Percentiles rank a stretch among this genome's conserved stretches.
These are phyloP conservation scores for Avahi laniger DNA, from an alignment of 2,797 vertebrate genomes.

Conservation along the genomic window DNA sequence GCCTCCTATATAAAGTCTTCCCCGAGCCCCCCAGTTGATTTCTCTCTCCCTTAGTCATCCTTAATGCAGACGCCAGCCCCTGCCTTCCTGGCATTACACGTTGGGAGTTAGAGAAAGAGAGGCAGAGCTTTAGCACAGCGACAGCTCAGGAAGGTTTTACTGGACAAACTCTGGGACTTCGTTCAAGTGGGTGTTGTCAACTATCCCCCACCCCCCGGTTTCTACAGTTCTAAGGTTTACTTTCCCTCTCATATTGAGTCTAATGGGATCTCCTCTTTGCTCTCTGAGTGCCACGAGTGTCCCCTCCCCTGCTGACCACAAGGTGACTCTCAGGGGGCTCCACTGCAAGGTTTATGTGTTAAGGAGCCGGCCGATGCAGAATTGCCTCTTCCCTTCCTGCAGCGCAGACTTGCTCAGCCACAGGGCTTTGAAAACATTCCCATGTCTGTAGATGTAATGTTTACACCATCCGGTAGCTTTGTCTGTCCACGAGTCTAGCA, in stretches of 20 bases:
- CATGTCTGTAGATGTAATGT: neutral
- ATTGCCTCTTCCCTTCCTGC: too few species aligned
- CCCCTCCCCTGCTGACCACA: neutral
- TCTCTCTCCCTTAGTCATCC: neutral
- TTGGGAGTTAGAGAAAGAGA: neutral
- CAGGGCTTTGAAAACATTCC: neutral
- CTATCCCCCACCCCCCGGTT: fast-evolving
- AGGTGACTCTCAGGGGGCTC: neutral
- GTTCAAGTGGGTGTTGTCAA: neutral
- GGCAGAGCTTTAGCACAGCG: neutral
- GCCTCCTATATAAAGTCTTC: neutral
- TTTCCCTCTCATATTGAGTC: neutral
- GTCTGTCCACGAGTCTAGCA: neutral
- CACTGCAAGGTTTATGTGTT: neutral
- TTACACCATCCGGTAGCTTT: neutral
- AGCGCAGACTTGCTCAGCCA: neutral
- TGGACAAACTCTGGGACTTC: neutral
- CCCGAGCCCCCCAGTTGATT: neutral
- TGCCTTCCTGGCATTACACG: neutral
- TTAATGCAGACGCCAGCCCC: neutral
- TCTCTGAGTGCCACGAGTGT: neutral
- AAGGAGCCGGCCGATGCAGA: neutral
- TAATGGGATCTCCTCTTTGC: neutral
- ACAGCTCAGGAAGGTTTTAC: neutral
- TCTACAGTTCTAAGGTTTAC: neutral